A percentile compares a stretch with the other conserved stretches of the same genome.
Evolutionary conservation across 2,113 vertebrate species (phyloP).

Genomic region (Silurus meridionalis): DNA sequence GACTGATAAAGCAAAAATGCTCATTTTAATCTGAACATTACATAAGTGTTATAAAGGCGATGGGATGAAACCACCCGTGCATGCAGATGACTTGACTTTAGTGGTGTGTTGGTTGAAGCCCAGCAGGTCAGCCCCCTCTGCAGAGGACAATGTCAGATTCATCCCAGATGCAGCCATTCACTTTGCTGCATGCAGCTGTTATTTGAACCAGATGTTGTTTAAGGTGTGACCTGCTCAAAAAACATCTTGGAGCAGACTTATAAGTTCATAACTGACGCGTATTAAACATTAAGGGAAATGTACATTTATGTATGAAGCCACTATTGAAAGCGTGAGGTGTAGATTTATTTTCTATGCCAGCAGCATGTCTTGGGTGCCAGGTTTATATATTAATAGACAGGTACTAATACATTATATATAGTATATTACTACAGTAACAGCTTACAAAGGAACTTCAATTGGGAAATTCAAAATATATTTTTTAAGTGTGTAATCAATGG

Average conservation of each 20-base stretch:
- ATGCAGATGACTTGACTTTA: constrained; percentile 49
- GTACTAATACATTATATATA: not conserved
- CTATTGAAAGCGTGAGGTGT: not conserved
- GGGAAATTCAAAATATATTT: not conserved
- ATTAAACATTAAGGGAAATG: not conserved
- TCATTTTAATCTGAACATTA: not conserved
- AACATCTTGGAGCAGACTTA: not conserved
- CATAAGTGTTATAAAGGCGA: constrained; percentile 15
- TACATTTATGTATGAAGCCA: not conserved
- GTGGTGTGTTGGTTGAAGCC: constrained; percentile 49
- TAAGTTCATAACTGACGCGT: not conserved
- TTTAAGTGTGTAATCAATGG: not conserved
- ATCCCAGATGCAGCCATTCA: constrained; percentile 59
- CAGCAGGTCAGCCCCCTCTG: constrained; percentile 53
- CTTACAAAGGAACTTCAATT: not conserved
- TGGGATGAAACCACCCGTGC: constrained; percentile 32
- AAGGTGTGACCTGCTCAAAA: constrained; percentile 54
- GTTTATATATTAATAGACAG: not conserved
- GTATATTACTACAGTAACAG: not conserved
- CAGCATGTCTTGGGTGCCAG: not conserved
- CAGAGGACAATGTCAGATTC: constrained; percentile 50
- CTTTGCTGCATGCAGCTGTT: constrained; percentile 48
- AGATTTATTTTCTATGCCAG: not conserved
- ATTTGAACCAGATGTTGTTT: constrained; percentile 63
- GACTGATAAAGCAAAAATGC: not conserved